phyloP scores from a whole-genome alignment of 2,888 invertebrate species.

The Tricholauxania praeusta region DNA sequence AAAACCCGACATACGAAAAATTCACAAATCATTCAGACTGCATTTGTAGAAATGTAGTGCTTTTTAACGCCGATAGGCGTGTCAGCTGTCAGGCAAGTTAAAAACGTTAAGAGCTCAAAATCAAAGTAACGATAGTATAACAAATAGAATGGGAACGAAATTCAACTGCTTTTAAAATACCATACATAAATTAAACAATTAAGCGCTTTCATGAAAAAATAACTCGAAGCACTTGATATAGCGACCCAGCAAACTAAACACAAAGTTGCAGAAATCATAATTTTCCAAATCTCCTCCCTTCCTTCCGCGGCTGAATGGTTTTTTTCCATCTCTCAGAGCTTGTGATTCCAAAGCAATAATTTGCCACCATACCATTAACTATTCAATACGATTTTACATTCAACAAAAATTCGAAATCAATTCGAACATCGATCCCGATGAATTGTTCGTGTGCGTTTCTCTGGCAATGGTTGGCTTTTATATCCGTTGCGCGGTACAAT shows the following conservation, averaged over 20 bases:
- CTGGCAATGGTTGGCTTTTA: neutral
- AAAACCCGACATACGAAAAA: neutral
- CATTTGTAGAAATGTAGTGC: too few species aligned
- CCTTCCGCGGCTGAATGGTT: neutral
- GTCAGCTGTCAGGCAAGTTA: too few species aligned
- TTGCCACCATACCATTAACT: constrained; percentile 11
- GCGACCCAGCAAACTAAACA: neutral
- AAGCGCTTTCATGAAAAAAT: neutral
- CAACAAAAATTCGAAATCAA: neutral
- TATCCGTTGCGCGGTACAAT: constrained; percentile 12
- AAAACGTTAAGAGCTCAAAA: too few species aligned
- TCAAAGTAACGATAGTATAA: neutral
- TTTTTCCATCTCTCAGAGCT: neutral
- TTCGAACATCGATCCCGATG: neutral
- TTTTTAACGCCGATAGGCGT: too few species aligned
- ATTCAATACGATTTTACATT: neutral
- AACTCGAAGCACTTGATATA: neutral
- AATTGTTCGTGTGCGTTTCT: constrained; percentile 4
- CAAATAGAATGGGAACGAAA: constrained; percentile 1
- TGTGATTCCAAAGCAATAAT: neutral
- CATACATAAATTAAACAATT: neutral
- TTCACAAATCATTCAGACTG: too few species aligned
- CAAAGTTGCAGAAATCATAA: constrained; percentile 18
- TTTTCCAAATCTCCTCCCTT: neutral
- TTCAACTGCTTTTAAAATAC: constrained; percentile 10